A percentile compares a stretch with the other conserved stretches of the same genome.
Conservation (phyloP, 1,140 invertebrate species). For the Hypothenemus hampei region DNA sequence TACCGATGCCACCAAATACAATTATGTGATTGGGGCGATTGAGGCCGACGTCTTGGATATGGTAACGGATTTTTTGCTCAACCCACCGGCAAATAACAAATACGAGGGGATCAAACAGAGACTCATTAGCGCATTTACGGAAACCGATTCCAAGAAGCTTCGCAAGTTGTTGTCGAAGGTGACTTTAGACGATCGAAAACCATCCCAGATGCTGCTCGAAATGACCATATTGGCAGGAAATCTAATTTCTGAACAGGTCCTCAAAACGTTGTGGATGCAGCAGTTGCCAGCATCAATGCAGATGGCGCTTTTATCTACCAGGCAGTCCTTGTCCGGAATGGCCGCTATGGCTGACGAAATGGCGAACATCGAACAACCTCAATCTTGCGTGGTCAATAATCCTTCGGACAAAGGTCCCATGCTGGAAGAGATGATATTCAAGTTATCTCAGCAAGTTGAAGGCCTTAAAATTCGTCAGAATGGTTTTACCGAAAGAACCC, state of each 20-base stretch:
- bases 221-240: conserved; percentile 19
- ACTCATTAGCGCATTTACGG: conserved; percentile 30
- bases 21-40: conserved; percentile 17
- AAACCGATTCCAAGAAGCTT: conserved; percentile 30
- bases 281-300: conserved; percentile 7
- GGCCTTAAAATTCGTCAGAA: neutral
- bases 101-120: conserved; percentile 23
- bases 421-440: no score
- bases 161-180: conserved; percentile 35
- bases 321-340: neutral
- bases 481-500: neutral
- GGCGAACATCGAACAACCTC: neutral
- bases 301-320: neutral
- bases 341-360: neutral
- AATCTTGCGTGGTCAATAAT: neutral
- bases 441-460: neutral
- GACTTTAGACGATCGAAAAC: conserved; percentile 34
- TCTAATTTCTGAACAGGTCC: conserved; percentile 5
- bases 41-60: conserved; percentile 10
- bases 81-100: conserved; percentile 17
- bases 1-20: conserved; percentile 13
- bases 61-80: conserved; percentile 14
- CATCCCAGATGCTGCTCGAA: conserved; percentile 32
- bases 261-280: conserved; percentile 18
- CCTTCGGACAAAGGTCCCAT: no score